Conservation (phyloP, 2,113 vertebrate species). For the Tachuris rubrigastra region DNA sequence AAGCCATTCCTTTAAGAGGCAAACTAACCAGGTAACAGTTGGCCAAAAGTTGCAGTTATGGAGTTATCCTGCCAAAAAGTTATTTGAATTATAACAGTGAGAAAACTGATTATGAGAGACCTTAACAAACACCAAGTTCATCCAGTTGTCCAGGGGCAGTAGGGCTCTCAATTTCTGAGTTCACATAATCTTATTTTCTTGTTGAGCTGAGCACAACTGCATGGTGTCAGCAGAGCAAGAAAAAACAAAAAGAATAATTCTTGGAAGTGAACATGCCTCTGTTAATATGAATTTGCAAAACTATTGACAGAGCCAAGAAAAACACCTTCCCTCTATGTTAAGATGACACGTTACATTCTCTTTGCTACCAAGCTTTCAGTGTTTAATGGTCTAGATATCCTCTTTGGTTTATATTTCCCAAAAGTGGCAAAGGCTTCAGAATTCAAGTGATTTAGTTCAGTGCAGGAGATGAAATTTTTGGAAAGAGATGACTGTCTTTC, state of each 20-base stretch:
- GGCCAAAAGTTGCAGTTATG: neutral
- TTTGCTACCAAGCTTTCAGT: neutral
- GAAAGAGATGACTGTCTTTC: neutral
- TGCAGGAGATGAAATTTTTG: neutral
- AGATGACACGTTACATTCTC: neutral
- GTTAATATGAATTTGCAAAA: neutral
- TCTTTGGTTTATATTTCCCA: neutral
- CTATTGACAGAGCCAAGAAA: neutral
- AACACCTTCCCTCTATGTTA: neutral
- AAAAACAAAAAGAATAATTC: neutral
- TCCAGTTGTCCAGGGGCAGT: neutral
- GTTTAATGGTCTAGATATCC: neutral
- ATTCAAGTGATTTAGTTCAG: neutral
- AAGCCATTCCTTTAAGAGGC: neutral
- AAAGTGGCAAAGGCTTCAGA: neutral
- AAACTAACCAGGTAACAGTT: neutral
- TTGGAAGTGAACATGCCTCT: neutral
- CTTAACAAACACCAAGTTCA: neutral
- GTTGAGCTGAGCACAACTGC: neutral
- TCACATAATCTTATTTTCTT: neutral
- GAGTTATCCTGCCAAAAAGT: neutral
- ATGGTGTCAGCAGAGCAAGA: neutral
- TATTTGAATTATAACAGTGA: neutral
- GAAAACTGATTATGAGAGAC: neutral
- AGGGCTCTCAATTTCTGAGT: neutral